A percentile compares a stretch with the other conserved stretches of the same genome.
phyloP scores from a whole-genome alignment of 2,888 invertebrate species.

The Synergus laeviventris region DNA sequence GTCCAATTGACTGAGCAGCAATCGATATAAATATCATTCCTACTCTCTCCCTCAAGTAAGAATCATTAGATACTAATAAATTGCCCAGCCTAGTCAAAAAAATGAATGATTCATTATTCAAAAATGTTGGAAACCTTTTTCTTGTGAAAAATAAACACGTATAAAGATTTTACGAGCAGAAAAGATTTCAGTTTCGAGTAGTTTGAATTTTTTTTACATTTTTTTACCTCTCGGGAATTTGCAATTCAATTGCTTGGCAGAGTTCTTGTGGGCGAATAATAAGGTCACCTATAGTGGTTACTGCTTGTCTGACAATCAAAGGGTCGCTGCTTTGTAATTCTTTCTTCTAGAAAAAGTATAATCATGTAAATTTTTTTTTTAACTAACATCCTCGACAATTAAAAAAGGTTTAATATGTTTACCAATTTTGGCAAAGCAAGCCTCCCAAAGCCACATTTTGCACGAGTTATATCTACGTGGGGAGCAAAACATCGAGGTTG shows the following conservation, averaged over 20 bases:
- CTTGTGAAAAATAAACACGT: too few relatives aligned
- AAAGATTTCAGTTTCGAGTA: neutral
- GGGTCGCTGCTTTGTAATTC: conserved; percentile 73
- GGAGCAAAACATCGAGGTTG: conserved; percentile 74
- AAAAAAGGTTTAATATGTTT: conserved; percentile 38
- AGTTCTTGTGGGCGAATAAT: conserved; percentile 76
- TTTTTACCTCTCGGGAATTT: conserved; percentile 72
- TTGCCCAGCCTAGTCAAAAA: conserved; percentile 49
- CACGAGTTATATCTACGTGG: conserved; percentile 74
- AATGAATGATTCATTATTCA: too few relatives aligned
- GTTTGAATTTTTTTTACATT: neutral
- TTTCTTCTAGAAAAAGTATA: conserved; percentile 63
- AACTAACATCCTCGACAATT: too few relatives aligned
- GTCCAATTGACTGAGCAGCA: conserved; percentile 72
- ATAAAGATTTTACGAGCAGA: neutral
- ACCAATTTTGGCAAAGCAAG: conserved; percentile 73
- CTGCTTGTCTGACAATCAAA: conserved; percentile 71
- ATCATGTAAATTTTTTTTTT: neutral
- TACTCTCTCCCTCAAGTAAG: conserved; percentile 73
- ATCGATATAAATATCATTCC: conserved; percentile 72
- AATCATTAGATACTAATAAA: conserved; percentile 65
- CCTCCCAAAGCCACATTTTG: conserved; percentile 75
- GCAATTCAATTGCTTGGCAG: conserved; percentile 73
- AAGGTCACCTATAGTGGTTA: conserved; percentile 75
- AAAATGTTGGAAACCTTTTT: too few relatives aligned